Base-by-base conservation (phyloP, 2,888 invertebrate genomes). In the Dasypogon diadema region DNA sequence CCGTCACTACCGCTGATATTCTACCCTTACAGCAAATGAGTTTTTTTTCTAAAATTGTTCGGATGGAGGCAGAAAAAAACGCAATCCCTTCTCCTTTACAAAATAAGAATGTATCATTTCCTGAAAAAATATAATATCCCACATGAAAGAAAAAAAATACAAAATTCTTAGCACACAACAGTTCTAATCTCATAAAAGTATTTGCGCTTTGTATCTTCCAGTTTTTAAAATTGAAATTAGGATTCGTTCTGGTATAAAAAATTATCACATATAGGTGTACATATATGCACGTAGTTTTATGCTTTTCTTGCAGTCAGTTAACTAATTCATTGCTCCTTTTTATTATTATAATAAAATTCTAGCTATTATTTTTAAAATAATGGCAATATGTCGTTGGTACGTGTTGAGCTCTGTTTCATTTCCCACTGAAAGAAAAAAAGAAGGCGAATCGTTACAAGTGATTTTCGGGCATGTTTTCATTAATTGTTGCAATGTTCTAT, bases 311-410 rank as follows among this genome's bases (percentile, higher is more conserved):
- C 78, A 77, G 78, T 77, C 77, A 76, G 63, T 74, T 55, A 72
- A 75, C 75, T 77, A 76, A 75, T 58, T 42, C 46, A 55, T 75
- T 63, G 58, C 46, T 63, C 63, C 34, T 48, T 65, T 73, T 77
- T 73, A 75, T 58, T 26, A 75, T 58, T 54, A 75, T 58, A 75
- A 60, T 54, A 75, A 68, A 75, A 78, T 65, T 77, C 77, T 77
- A 77, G 76, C 78, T 70, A 78, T 78, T 76, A 79, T 78, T 76
- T 78, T 77, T 77, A 78, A 72, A 78, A 77, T 80, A 77, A 88
- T 88, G 88, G 83, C 87, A 46, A 83, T 77, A 73, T 76, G 75
- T 78, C 77, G 78, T 78, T 78, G 78, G 77, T 77, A 76, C 74
- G 56, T 73, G 76, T 70, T 70, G 70, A 70, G 70, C 34, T 60